Evolutionary conservation across 2,888 invertebrate species (phyloP).

Genomic region (Conomelus anceps): DNA sequence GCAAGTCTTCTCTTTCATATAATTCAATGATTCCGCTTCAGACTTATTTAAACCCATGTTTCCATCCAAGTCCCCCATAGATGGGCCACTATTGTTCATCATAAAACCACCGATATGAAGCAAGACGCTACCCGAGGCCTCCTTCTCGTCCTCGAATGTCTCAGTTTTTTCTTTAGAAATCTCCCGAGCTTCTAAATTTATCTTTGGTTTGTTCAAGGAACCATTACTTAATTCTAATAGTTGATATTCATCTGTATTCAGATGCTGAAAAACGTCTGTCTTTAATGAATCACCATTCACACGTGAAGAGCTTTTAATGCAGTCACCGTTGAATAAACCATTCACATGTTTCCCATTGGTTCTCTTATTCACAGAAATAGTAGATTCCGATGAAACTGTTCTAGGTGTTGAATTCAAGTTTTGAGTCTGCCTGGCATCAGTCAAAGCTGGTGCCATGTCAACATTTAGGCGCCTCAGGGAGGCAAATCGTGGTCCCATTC

Average conservation of each 20-base stretch:
- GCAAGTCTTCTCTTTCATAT: conserved; percentile 46
- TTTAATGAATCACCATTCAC: not conserved
- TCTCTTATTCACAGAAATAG: conserved; percentile 24
- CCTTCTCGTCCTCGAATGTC: not conserved
- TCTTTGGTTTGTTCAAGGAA: not conserved
- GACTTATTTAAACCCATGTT: conserved; percentile 43
- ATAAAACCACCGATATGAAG: conserved; percentile 31
- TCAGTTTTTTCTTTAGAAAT: not conserved
- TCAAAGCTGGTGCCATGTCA: conserved; percentile 93
- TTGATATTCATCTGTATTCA: conserved; percentile 17
- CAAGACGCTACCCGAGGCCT: conserved; percentile 19
- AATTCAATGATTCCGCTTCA: conserved; percentile 34
- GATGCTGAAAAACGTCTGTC: conserved; percentile 22
- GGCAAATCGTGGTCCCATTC: conserved; percentile 38
- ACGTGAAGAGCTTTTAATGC: not conserved
- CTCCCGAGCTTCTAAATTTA: not conserved
- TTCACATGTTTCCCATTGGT: conserved; percentile 12
- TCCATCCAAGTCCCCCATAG: conserved; percentile 42
- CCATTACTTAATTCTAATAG: not conserved
- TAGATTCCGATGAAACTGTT: conserved; percentile 39
- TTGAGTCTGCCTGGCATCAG: conserved; percentile 51
- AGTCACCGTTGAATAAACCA: not conserved
- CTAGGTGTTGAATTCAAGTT: conserved; percentile 49
- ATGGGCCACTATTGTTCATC: conserved; percentile 29
- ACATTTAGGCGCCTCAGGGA: conserved; percentile 54